Evolutionary conservation across 2,113 vertebrate species (phyloP), one percentile per base, ranked within the genome.

Genomic region (Eubucco bourcierii): DNA sequence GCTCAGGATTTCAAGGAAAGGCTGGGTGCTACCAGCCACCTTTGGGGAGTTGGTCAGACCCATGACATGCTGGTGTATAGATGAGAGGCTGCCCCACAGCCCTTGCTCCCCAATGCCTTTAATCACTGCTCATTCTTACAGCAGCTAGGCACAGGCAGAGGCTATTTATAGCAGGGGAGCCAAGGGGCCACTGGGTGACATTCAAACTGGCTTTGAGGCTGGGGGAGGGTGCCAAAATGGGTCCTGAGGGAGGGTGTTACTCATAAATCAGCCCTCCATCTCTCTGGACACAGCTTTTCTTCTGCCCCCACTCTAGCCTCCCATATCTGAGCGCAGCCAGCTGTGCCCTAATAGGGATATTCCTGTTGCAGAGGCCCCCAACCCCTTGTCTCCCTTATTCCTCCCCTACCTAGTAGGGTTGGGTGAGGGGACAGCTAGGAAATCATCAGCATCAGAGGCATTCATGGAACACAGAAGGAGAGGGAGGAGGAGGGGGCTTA

Each of bases 121-220:
- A 88, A 88, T 65, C 1, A 1, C 39, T 0, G 0, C 78, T 81
- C 3, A 3, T 31, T 92, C 39, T 56, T 6, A 0, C 79, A 59
- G 67, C 1, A 1, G 21, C 60, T 1, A 3, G 60, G 73, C 25
- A 31, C 53, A 74, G 73, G 34, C 63, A 2, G 72, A 28, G 76
- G 60, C 31, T 96, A 96, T 96, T 95, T 95, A 93, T 96, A 95
- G 86, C 15, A 7, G 8, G 20, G 65, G 64, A 93, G 64, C 74
- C 41, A 83, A 75, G 41, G 46, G 78, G 46, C 37, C 12, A 1
- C 80, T 58, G 88, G 84, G 82, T 93, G 93, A 96, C 93, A 96
- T 95, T 95, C 90, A 87, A 88, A 56, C 77, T 14, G 23, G 71
- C 86, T 90, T 64, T 64, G 68, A 75, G 65, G 67, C 63, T 20